phyloP scores from a whole-genome alignment of 2,888 invertebrate genomes.

The Epistrophella euchroma region DNA sequence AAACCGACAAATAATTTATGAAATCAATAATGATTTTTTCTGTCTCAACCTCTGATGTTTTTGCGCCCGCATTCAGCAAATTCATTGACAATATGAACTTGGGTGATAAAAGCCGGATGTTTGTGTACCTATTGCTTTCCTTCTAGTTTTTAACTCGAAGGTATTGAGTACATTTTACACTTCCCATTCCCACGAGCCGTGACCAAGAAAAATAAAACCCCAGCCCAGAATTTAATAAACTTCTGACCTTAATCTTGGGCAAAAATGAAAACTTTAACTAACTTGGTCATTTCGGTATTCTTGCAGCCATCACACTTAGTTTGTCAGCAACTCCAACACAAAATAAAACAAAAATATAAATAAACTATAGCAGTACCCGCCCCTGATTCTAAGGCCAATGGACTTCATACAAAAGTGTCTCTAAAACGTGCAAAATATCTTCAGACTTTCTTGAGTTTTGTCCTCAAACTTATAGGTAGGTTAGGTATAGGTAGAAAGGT shows the following conservation, averaged over 20 bases:
- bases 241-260: constrained; percentile 46
- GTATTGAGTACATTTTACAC: neutral
- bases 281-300: constrained; percentile 37
- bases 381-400: constrained; percentile 62
- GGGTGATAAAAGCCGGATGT: neutral
- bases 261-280: constrained; percentile 13
- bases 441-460: constrained; percentile 29
- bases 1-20: neutral
- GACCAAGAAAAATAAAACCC: constrained; percentile 8
- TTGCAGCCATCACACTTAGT: neutral
- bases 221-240: constrained; percentile 14
- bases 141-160: neutral
- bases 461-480: neutral
- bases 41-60: neutral
- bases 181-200: constrained; percentile 1
- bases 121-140: neutral
- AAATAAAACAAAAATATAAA: neutral
- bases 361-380: constrained; percentile 16
- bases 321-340: constrained; percentile 9
- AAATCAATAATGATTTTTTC: neutral
- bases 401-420: constrained; percentile 59
- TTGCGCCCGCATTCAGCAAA: neutral
- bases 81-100: neutral
- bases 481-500: neutral
- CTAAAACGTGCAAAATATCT: constrained; percentile 33